Evolutionary conservation across 2,113 vertebrate genomes (phyloP).

Genomic region (Ctenodactylus gundi): DNA sequence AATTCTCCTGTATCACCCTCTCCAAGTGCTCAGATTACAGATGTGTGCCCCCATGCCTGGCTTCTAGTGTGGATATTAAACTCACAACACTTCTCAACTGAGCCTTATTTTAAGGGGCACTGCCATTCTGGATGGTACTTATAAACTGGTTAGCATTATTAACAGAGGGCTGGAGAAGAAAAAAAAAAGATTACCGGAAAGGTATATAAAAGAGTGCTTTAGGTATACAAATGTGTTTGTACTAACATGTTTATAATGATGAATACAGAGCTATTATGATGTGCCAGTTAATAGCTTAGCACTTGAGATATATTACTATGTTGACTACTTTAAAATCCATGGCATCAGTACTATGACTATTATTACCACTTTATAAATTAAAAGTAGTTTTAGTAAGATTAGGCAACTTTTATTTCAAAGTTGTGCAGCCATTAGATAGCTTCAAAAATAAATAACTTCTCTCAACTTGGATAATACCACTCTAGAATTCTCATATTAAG

Average conservation of each 20-base stretch:
- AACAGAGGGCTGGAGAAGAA: not conserved
- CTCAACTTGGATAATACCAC: not conserved
- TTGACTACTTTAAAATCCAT: not conserved
- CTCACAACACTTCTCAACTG: not conserved
- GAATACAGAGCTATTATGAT: not conserved
- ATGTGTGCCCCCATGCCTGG: not conserved
- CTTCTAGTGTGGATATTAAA: not conserved
- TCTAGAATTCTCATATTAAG: not conserved
- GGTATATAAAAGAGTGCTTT: not conserved
- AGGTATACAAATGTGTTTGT: too few relatives aligned
- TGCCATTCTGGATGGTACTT: not conserved
- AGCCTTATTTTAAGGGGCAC: not conserved
- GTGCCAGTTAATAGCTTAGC: not conserved
- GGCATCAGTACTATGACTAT: not conserved
- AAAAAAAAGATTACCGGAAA: not conserved
- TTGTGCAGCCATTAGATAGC: not conserved
- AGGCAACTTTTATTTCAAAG: conserved; percentile 1
- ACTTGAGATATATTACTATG: not conserved
- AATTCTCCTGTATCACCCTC: not conserved
- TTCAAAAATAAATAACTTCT: conserved; percentile 9
- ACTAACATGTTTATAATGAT: not conserved
- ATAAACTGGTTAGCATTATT: not conserved
- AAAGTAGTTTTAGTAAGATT: not conserved
- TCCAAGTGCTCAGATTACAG: not conserved
- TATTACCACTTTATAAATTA: not conserved